A percentile compares a stretch with the other conserved stretches of the same genome.
Evolutionary conservation across 1,140 invertebrate species (phyloP).

Genomic region (Dermatophagoides farinae): DNA sequence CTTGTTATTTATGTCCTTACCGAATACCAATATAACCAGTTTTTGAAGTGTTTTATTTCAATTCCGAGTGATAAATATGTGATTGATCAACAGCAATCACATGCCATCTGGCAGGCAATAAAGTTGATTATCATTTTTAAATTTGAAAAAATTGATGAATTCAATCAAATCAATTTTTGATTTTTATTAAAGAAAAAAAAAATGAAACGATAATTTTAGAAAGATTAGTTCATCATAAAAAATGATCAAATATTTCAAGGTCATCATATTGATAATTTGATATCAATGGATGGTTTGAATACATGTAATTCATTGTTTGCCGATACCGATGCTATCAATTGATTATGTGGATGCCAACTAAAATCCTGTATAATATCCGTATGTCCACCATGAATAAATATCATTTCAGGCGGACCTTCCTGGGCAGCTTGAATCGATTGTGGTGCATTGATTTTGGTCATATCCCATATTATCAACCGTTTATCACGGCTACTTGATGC

Average conservation of each 20-base stretch:
- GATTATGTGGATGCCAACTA: slow-evolving; percentile 98
- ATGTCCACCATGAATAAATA: slow-evolving; percentile 95
- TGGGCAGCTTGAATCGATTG: slow-evolving; percentile 95
- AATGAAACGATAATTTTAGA: neutral
- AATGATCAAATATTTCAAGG: neutral
- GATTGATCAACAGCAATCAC: neutral
- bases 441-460: slow-evolving; percentile 97
- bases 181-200: too few relatives aligned
- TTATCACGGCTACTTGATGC: slow-evolving; percentile 95
- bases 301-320: slow-evolving; percentile 99
- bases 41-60: neutral
- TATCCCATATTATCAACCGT: slow-evolving; percentile 95
- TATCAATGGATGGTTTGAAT: slow-evolving; percentile 42
- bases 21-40: neutral
- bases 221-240: neutral
- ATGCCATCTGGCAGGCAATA: too few relatives aligned
- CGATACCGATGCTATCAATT: slow-evolving; percentile 98
- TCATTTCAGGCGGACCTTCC: slow-evolving; percentile 89
- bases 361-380: slow-evolving; percentile 99
- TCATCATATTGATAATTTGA: neutral
- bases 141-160: neutral
- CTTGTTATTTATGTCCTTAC: too few relatives aligned
- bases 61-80: neutral
- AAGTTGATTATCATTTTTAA: too few relatives aligned
- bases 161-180: too few relatives aligned